A percentile compares a stretch with the other conserved stretches of the same genome.
These are phyloP conservation scores for Chlorospingus flavigularis DNA, from an alignment of 2,797 vertebrate species.

Conservation along the genomic window DNA sequence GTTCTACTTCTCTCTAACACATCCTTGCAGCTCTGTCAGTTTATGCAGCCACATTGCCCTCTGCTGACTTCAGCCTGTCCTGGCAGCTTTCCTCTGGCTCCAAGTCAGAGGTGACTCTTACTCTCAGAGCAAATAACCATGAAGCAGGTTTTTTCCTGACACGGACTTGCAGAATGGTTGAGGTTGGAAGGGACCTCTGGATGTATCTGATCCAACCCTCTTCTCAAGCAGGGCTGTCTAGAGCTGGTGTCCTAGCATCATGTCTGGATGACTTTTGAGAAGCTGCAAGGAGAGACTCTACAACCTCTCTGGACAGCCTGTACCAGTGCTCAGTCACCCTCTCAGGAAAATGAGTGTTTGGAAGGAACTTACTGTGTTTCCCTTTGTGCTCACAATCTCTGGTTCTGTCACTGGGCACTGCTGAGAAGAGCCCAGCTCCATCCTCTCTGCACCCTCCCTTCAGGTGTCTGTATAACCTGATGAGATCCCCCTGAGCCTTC, in stretches of 20 bases:
- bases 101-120: background rate
- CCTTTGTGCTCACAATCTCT: background rate
- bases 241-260: background rate
- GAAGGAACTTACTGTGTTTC: background rate
- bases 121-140: background rate
- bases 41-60: background rate
- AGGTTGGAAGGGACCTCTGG: background rate
- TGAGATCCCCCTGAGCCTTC: background rate
- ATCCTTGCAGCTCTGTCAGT: background rate
- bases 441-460: background rate
- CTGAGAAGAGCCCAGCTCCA: background rate
- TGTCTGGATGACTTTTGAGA: background rate
- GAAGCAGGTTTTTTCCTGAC: background rate
- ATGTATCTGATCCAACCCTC: background rate
- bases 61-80: background rate
- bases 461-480: background rate
- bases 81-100: background rate
- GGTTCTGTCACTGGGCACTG: background rate
- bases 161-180: background rate
- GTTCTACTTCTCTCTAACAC: background rate
- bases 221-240: background rate
- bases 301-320: background rate
- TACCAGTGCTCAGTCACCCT: background rate
- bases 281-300: background rate
- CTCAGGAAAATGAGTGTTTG: background rate